phyloP scores from a whole-genome alignment of 2,113 vertebrate genomes.

The Gorsachius goisagi region DNA sequence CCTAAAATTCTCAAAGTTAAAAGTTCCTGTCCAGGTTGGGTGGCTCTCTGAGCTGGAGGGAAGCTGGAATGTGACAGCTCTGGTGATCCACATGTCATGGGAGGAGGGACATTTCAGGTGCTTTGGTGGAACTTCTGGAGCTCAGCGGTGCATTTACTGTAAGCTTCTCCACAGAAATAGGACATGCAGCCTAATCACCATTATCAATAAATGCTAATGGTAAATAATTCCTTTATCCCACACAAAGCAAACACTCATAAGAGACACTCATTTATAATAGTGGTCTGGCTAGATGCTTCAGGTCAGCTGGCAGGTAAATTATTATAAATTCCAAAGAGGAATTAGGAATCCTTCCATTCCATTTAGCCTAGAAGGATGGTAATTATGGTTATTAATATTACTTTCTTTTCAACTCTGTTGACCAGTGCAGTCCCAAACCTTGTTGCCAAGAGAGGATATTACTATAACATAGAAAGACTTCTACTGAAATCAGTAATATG shows the following conservation, averaged over 20 bases:
- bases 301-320: constrained; percentile 31
- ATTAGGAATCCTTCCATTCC: constrained; percentile 23
- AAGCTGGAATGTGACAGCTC: not conserved
- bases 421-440: not conserved
- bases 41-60: not conserved
- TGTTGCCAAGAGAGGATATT: not conserved
- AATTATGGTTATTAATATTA: constrained; percentile 56
- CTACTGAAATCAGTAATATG: not conserved
- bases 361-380: not conserved
- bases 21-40: not conserved
- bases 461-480: not conserved
- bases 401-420: not conserved
- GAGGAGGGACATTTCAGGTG: not conserved
- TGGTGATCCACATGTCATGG: not conserved
- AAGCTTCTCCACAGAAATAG: not conserved
- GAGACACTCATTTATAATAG: not conserved
- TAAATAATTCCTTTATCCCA: constrained; percentile 19
- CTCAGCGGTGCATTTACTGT: not conserved
- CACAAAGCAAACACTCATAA: not conserved
- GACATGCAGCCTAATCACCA: not conserved
- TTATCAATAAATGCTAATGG: constrained; percentile 29
- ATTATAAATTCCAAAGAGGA: constrained; percentile 43
- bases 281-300: not conserved
- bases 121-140: not conserved
- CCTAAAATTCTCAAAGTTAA: not conserved